Percentiles rank a stretch among this genome's conserved stretches.
These are phyloP conservation scores for Eupeodes luniger DNA, from an alignment of 2,888 invertebrate genomes.

Conservation along the genomic window DNA sequence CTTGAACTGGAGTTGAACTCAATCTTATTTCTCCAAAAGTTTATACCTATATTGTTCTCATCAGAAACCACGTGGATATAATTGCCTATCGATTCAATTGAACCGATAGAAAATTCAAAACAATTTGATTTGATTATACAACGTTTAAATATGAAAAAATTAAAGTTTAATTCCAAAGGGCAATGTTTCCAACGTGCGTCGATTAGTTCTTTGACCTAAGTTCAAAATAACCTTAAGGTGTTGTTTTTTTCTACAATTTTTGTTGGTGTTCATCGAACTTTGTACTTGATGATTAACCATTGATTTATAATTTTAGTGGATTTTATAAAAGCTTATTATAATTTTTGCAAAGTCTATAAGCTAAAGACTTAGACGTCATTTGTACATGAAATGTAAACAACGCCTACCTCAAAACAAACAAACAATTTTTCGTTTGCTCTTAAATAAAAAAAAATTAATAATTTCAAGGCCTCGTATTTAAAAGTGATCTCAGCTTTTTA, in stretches of 20 bases:
- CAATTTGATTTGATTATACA: too few species aligned
- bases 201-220: neutral
- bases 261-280: neutral
- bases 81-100: too few species aligned
- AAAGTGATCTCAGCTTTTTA: neutral
- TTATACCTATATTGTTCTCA: too few species aligned
- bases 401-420: neutral
- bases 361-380: neutral
- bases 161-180: too few species aligned
- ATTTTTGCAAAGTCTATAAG: neutral
- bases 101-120: too few species aligned
- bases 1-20: too few species aligned
- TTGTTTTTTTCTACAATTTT: neutral
- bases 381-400: neutral
- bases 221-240: neutral
- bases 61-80: too few species aligned
- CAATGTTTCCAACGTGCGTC: neutral
- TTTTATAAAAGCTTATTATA: neutral
- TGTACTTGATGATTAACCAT: neutral
- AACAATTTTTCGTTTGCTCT: neutral
- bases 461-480: conserved; percentile 3
- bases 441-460: neutral
- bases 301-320: neutral
- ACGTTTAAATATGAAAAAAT: too few species aligned
- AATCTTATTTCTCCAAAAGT: too few species aligned